phyloP scores from a whole-genome alignment of 2,113 vertebrate species.

The Corvus moneduloides region DNA sequence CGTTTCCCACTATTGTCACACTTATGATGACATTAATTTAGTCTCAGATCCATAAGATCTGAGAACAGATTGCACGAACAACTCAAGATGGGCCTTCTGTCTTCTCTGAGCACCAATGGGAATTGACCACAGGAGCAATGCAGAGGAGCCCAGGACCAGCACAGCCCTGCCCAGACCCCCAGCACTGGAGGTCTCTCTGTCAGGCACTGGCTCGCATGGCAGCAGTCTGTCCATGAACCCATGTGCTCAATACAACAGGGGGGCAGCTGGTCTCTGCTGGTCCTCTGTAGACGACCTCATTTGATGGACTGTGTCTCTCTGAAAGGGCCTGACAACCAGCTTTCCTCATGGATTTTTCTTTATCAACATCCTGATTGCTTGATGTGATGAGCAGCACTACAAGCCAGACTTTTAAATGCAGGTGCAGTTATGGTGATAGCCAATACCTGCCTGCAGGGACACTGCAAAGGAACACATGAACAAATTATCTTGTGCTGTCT shows the following conservation, averaged over 20 bases:
- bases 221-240: neutral
- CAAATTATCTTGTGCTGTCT: neutral
- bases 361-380: neutral
- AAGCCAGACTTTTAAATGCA: neutral
- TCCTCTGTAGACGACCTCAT: neutral
- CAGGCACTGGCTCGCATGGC: neutral
- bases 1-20: accelerated
- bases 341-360: neutral
- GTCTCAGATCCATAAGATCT: neutral
- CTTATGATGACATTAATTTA: too few relatives aligned
- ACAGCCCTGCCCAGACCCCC: neutral
- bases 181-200: neutral
- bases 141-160: neutral
- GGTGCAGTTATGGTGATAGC: neutral
- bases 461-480: neutral
- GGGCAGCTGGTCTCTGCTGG: constrained; percentile 13
- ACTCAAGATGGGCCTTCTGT: neutral
- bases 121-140: neutral
- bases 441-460: neutral
- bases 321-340: neutral
- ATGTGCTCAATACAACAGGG: neutral
- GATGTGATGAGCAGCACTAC: neutral
- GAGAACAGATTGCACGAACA: neutral
- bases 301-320: neutral
- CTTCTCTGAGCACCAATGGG: neutral